Base-by-base conservation (phyloP, 2,888 invertebrate species). In the Azorinus chamasolen region DNA sequence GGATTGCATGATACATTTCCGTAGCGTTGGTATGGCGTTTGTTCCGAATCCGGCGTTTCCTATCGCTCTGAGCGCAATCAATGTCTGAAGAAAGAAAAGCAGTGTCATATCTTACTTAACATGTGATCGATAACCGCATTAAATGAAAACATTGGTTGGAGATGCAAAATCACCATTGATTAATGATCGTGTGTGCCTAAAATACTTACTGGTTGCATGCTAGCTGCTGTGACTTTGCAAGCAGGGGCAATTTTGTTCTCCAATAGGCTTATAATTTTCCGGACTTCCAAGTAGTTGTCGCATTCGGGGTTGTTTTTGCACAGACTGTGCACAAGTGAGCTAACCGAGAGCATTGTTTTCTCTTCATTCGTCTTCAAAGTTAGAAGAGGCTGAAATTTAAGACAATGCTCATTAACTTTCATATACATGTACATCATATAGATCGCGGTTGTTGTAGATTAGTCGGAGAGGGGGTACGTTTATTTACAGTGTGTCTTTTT, bases 21-120 rank as follows among this genome's bases (percentile, higher is more conserved):
- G 81, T 41, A 93, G 76, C 1, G 85, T 86, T 5, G 85, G 54
- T 12, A 87, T 85, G n/a, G 85, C 83, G n/a, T 74, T 59, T n/a
- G 84, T 83, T 32, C 96, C 94, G 0, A 96, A 94, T 0, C 98
- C 98, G 83, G 97, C 96, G 92, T 98, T 99, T 18, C 97, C 97
- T 4, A 98, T 93, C 0, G 97, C 96, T 94, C 98, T 97, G 24
- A 98, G 94, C 12, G 96, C 95, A 83, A 97, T 95, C 76, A 97
- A 93, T 54, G 96, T 94, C 89, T 88, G 57, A 48, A 70, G 55
- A n/a, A n/a, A n/a, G n/a, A n/a, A n/a, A n/a, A n/a, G n/a, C n/a
- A n/a, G n/a, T n/a, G n/a, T n/a, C n/a, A n/a, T n/a, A n/a, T n/a
- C n/a, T n/a, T n/a, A n/a, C n/a, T n/a, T n/a, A n/a, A n/a, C n/a